Evolutionary conservation across 2,113 vertebrate species (phyloP), one percentile per base, ranked within the genome.

Genomic region (Nycticorax nycticorax): DNA sequence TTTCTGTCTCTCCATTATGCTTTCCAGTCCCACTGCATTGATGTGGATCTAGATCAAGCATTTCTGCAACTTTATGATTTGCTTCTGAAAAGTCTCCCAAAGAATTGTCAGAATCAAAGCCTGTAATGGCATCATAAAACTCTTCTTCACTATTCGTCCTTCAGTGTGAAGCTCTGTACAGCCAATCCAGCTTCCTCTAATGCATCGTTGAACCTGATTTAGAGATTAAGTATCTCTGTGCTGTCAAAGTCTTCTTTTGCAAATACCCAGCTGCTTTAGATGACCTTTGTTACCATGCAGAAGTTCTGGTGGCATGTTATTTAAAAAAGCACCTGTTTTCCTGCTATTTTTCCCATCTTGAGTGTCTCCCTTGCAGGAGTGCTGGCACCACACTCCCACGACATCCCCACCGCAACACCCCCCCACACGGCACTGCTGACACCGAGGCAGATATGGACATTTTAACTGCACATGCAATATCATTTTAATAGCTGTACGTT

Each of bases 81-180:
- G 41, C 41, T 43, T 43, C 41, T 43, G 41, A 43, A 43, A 43
- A 43, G 41, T 43, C 14, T 43, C 41, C 12, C 41, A 14, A 41
- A 41, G 41, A 41, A 41, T 41, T 41, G 41, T 41, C 41, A 41
- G 12, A 41, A 41, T 41, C 41, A 43, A 43, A 43, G 41, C 99
- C 99, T 98, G 99, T 99, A 96, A 99, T 98, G 97, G 99, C 99
- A 93, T 99, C 99, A 96, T 98, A 99, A 97, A 99, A 99, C 89
- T 99, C 99, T 45, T 99, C 99, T 82, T 99, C 99, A 97, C 99
- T 99, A 98, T 98, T 99, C 99, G 99, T 99, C 92, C 97, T 98
- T 95, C 92, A 89, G 96, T 27, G 63, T 86, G 93, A 86, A 90
- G 90, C 86, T 75, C 89, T 26, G 62, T 39, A 8, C 84, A 81